Evolutionary conservation across 2,888 invertebrate genomes (phyloP).

Genomic region (Iselma pallidipennis): DNA sequence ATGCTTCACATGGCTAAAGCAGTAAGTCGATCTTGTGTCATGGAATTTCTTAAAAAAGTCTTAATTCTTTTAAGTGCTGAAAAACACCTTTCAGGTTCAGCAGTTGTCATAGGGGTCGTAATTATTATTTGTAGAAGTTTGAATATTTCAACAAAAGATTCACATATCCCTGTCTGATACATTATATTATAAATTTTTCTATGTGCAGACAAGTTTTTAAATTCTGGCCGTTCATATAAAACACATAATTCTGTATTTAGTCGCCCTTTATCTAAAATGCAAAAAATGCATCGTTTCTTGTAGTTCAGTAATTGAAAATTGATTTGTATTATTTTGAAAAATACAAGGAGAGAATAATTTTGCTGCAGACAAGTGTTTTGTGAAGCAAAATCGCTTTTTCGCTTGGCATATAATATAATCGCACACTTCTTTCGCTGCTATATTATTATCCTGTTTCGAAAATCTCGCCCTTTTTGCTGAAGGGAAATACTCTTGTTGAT

Average conservation of each 20-base stretch:
- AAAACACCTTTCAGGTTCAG: conserved; percentile 36
- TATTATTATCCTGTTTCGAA: too few relatives aligned
- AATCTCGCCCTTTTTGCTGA: too few relatives aligned
- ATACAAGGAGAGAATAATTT: conserved; percentile 32
- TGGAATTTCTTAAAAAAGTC: conserved; percentile 36
- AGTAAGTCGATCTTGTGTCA: conserved; percentile 33
- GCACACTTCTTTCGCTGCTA: conserved; percentile 35
- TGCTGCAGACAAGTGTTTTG: conserved; percentile 34
- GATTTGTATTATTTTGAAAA: conserved; percentile 24
- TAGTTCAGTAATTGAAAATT: conserved; percentile 30
- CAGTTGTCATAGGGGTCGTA: conserved; percentile 39
- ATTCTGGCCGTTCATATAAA: conserved; percentile 34
- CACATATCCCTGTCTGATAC: conserved; percentile 27
- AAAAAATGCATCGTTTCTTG: conserved; percentile 20
- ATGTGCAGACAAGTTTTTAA: conserved; percentile 23
- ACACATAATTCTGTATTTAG: conserved; percentile 35
- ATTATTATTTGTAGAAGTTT: conserved; percentile 38
- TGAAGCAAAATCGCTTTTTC: conserved; percentile 36
- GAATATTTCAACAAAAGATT: conserved; percentile 33
- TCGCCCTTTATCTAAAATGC: conserved; percentile 32
- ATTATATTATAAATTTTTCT: conserved; percentile 28
- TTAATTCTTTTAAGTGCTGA: conserved; percentile 36
- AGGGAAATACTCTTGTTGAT: too few relatives aligned
- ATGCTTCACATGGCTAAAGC: conserved; percentile 37
- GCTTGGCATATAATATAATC: conserved; percentile 35